Conservation (phyloP, 2,113 vertebrate species). For the Entomyzon cyanotis region DNA sequence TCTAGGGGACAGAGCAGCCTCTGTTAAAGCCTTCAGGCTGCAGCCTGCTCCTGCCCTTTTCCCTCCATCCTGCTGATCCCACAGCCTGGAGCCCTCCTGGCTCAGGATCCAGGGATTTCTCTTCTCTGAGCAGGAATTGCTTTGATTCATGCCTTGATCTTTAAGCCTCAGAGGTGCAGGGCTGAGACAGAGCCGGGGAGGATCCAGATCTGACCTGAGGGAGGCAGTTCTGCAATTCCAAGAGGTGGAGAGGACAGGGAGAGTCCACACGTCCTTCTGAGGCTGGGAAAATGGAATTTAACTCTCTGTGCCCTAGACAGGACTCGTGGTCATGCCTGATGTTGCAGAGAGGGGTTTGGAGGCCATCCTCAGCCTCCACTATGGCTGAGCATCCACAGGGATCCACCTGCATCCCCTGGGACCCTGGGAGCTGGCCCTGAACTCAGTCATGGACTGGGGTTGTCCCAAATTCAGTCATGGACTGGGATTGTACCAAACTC, state of each 20-base stretch:
- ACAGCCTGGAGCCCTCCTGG: neutral
- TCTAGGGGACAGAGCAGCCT: neutral
- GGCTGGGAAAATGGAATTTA: neutral
- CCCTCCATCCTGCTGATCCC: neutral
- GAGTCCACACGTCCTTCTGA: rapidly evolving
- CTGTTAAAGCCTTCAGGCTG: neutral
- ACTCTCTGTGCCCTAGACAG: neutral
- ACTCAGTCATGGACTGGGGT: too few species aligned
- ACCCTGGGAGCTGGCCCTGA: neutral
- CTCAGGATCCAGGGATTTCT: neutral
- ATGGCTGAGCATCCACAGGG: neutral
- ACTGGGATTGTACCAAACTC: too few species aligned
- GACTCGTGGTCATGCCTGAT: rapidly evolving
- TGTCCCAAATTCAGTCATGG: too few species aligned
- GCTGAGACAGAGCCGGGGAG: neutral
- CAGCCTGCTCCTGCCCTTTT: neutral
- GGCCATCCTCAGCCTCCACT: neutral
- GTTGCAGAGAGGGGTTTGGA: neutral
- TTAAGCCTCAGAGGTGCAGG: neutral
- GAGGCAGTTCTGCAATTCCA: neutral
- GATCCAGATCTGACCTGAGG: neutral
- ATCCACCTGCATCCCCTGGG: neutral
- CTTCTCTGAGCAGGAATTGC: neutral
- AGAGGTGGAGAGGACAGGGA: neutral
- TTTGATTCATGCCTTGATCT: neutral